Percentiles rank a stretch among this genome's conserved stretches.
Evolutionary conservation across 2,797 vertebrate genomes (phyloP).

Genomic region (Delichon dasypus): DNA sequence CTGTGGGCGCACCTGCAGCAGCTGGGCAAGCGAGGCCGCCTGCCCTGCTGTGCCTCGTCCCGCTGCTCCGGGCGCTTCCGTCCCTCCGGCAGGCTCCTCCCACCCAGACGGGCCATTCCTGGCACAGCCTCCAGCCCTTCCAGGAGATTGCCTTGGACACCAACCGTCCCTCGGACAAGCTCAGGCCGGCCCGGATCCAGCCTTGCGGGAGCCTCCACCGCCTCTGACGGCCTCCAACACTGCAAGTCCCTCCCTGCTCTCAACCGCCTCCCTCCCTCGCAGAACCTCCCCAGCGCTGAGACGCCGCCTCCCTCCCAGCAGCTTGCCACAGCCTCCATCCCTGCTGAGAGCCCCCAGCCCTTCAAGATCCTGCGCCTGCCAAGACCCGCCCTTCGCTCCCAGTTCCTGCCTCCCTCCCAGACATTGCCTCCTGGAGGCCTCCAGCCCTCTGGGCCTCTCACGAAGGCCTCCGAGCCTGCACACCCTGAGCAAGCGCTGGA

Average conservation of each 20-base stretch:
- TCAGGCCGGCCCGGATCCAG: not conserved
- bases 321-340: accelerated
- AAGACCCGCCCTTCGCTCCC: not conserved
- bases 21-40: not conserved
- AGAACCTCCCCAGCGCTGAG: not conserved
- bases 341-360: not conserved
- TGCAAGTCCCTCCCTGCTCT: not conserved
- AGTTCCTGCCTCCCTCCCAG: not conserved
- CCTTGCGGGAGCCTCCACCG: not conserved
- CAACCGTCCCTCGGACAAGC: not conserved
- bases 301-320: accelerated
- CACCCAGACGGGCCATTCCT: not conserved
- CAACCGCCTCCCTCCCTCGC: not conserved
- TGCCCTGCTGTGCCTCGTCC: not conserved
- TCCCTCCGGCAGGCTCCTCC: not conserved
- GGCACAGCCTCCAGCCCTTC: not conserved
- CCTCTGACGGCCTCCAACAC: not conserved
- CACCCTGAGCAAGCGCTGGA: too few relatives aligned
- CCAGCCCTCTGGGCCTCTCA: not conserved
- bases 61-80: accelerated
- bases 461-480: not conserved
- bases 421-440: not conserved
- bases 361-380: not conserved
- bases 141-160: accelerated
- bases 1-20: not conserved